A percentile compares a stretch with the other conserved stretches of the same genome.
These are phyloP conservation scores for Oceanodroma leucorhoa DNA, from an alignment of 2,797 vertebrate genomes.

Conservation along the genomic window DNA sequence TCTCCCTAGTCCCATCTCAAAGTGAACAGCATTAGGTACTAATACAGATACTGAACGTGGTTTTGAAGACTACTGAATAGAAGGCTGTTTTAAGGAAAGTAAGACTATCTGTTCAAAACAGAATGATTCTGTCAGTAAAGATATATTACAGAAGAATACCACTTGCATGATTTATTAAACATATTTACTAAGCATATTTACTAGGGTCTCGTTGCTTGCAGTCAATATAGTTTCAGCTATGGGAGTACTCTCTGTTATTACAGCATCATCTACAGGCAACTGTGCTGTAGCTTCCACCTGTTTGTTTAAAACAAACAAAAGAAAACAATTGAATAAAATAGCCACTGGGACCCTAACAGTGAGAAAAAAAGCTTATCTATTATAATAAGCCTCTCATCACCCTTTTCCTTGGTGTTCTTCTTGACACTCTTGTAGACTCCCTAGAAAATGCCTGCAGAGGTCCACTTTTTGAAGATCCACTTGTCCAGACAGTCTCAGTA, in stretches of 20 bases:
- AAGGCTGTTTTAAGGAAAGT: not conserved
- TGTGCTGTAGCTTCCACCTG: conserved; percentile 81
- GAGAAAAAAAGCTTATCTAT: conserved; percentile 58
- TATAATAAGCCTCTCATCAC: conserved; percentile 78
- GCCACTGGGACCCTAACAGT: conserved; percentile 56
- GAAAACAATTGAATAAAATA: conserved; percentile 75
- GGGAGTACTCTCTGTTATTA: conserved; percentile 78
- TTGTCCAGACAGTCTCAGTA: conserved; percentile 79
- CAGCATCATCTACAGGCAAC: conserved; percentile 81
- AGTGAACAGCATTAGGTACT: not conserved
- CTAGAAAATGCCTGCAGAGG: conserved; percentile 82
- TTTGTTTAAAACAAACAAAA: conserved; percentile 79
- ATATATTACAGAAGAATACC: conserved; percentile 60
- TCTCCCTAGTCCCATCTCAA: not conserved
- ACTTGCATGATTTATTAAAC: conserved; percentile 61
- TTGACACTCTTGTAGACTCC: conserved; percentile 77
- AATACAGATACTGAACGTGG: not conserved
- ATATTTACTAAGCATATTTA: conserved; percentile 79
- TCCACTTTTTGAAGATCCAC: conserved; percentile 81
- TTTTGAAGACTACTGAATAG: not conserved
- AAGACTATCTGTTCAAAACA: not conserved
- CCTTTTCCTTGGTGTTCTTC: conserved; percentile 83
- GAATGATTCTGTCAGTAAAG: not conserved
- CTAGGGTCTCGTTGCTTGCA: conserved; percentile 82
- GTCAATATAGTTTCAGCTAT: conserved; percentile 82